These are phyloP conservation scores for Protonemura montana DNA, from an alignment of 2,888 invertebrate genomes.

Conservation along the genomic window DNA sequence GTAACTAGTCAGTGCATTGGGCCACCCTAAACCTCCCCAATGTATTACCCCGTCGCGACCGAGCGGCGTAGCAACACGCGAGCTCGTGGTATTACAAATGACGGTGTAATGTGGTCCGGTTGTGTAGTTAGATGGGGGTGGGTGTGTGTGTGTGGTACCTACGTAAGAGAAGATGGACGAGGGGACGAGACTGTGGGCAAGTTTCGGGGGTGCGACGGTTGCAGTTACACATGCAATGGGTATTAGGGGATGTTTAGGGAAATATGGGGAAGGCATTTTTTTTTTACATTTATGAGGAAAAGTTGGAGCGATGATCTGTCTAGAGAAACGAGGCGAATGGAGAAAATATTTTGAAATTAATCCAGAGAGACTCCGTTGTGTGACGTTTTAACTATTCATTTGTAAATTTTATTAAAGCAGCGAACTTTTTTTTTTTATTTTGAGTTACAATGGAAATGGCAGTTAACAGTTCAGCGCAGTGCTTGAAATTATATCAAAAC, in stretches of 20 bases:
- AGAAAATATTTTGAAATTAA: not conserved
- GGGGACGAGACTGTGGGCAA: not conserved
- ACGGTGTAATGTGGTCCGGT: not conserved
- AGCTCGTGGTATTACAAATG: not conserved
- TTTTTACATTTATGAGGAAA: not conserved
- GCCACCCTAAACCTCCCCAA: conserved; percentile 30
- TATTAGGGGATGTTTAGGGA: not conserved
- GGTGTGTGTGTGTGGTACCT: not conserved
- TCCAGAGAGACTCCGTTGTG: not conserved
- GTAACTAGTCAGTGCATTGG: conserved; percentile 39
- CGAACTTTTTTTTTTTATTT: not conserved
- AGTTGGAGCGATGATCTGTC: not conserved
- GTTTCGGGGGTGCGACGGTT: not conserved
- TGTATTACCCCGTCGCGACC: conserved; percentile 7
- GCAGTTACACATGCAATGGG: not conserved
- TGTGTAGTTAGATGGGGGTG: not conserved
- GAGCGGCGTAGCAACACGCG: conserved; percentile 15
- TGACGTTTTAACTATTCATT: not conserved
- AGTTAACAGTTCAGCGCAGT: not conserved
- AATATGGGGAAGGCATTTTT: not conserved
- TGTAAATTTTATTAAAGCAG: not conserved
- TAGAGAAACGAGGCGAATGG: not conserved
- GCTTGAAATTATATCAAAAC: not conserved
- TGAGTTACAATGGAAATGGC: not conserved
- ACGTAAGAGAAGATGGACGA: not conserved